These are phyloP conservation scores for Papilio xuthus DNA, from an alignment of 1,140 invertebrate genomes.

Conservation along the genomic window DNA sequence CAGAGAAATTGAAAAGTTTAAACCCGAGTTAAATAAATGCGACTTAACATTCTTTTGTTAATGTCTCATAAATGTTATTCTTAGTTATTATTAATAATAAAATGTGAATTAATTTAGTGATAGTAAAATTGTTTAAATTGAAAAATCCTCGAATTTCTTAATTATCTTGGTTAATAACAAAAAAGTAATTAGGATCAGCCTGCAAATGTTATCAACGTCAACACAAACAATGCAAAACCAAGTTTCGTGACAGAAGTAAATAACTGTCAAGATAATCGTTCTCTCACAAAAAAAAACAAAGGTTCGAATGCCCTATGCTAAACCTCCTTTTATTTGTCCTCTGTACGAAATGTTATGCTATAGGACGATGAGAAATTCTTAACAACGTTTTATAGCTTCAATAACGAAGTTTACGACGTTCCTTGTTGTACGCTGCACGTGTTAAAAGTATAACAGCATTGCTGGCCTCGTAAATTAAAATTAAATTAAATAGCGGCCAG, in stretches of 20 bases:
- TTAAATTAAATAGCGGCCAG: conserved; percentile 37
- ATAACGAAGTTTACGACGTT: conserved; percentile 70
- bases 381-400: conserved; percentile 70
- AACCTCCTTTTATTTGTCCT: conserved; percentile 50
- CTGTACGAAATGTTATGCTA: conserved; percentile 43
- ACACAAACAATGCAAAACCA: conserved; percentile 13
- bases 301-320: conserved; percentile 30
- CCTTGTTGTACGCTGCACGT: conserved; percentile 61
- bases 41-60: too few species aligned
- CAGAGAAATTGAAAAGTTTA: neutral
- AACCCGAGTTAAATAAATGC: neutral
- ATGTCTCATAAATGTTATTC: too few species aligned
- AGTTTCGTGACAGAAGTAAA: neutral
- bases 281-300: conserved; percentile 15
- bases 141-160: neutral
- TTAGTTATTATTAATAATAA: too few species aligned
- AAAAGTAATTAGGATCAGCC: neutral
- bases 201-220: neutral
- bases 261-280: conserved; percentile 19
- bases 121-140: neutral
- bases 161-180: neutral
- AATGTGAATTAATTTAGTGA: too few species aligned
- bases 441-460: conserved; percentile 61
- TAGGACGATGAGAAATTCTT: conserved; percentile 63
- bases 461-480: conserved; percentile 30